A percentile compares a stretch with the other conserved stretches of the same genome.
phyloP scores from a whole-genome alignment of 2,797 vertebrate species.

The Takifugu ocellatus region DNA sequence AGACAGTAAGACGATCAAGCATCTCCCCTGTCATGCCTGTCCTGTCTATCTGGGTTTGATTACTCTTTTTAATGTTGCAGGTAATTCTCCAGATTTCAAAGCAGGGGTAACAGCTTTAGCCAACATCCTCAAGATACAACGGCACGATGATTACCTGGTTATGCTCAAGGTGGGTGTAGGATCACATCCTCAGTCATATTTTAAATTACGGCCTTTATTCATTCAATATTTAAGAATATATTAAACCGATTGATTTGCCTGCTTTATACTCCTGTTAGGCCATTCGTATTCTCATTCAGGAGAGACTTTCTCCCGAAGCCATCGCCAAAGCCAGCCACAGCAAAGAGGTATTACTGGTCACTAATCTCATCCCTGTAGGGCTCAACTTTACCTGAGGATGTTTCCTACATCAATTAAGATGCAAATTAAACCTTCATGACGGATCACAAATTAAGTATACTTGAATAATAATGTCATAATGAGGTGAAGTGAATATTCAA shows the following conservation, averaged over 20 bases:
- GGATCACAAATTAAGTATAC: no score
- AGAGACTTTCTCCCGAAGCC: constrained; percentile 90
- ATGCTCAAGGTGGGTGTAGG: constrained; percentile 89
- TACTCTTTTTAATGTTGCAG: constrained; percentile 58
- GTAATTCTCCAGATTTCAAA: constrained; percentile 93
- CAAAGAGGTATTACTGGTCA: constrained; percentile 80
- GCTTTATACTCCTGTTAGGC: constrained; percentile 71
- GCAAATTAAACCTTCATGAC: no score
- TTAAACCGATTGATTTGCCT: background rate
- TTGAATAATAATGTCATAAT: no score
- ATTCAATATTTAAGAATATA: no score
- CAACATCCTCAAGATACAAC: constrained; percentile 93
- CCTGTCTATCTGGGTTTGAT: background rate
- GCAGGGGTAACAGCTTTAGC: constrained; percentile 91
- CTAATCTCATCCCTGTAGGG: no score
- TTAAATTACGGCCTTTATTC: no score
- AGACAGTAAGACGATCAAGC: constrained; percentile 79
- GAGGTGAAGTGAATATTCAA: no score
- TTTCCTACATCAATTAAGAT: no score
- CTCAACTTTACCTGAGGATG: no score
- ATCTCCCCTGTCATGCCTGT: background rate
- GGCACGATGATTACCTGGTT: constrained; percentile 94
- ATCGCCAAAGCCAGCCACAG: constrained; percentile 86
- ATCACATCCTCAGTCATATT: no score
- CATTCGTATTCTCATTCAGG: constrained; percentile 94